Evolutionary conservation across 2,797 vertebrate species (phyloP).

Genomic region (Natrix natrix): DNA sequence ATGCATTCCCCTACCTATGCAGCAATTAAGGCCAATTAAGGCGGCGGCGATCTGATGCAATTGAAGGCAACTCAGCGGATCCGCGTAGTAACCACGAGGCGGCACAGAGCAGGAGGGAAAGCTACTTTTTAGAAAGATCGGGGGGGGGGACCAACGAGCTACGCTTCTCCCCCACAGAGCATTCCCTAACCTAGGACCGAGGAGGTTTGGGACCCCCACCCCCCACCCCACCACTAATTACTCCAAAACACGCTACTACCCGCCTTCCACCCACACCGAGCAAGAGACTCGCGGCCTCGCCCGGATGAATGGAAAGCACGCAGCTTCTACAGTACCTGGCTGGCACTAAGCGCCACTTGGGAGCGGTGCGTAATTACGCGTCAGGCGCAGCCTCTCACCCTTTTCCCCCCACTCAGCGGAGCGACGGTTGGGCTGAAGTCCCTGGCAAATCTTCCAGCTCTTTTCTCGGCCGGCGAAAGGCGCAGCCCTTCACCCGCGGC

Average conservation of each 20-base stretch:
- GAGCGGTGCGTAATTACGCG: neutral
- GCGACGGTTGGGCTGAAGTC: neutral
- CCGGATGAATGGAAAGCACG: neutral
- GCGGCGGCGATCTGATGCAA: neutral
- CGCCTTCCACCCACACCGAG: neutral
- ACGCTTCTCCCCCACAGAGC: neutral
- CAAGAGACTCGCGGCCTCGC: neutral
- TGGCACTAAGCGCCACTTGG: neutral
- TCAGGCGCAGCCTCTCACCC: neutral
- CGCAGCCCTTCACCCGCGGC: neutral
- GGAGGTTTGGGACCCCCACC: rapidly evolving
- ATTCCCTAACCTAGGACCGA: neutral
- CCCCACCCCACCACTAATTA: neutral
- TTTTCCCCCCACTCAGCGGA: neutral
- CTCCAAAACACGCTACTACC: neutral
- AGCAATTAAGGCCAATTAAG: neutral
- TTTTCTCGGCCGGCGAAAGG: neutral
- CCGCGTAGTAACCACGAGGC: neutral
- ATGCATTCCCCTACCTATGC: neutral
- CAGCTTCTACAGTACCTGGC: neutral
- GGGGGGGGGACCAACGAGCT: neutral
- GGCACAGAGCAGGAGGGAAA: neutral
- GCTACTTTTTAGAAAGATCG: neutral
- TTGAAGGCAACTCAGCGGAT: neutral
- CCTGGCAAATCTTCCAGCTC: neutral